These are phyloP conservation scores for Etheostoma spectabile DNA, from an alignment of 2,113 vertebrate genomes.

Conservation along the genomic window DNA sequence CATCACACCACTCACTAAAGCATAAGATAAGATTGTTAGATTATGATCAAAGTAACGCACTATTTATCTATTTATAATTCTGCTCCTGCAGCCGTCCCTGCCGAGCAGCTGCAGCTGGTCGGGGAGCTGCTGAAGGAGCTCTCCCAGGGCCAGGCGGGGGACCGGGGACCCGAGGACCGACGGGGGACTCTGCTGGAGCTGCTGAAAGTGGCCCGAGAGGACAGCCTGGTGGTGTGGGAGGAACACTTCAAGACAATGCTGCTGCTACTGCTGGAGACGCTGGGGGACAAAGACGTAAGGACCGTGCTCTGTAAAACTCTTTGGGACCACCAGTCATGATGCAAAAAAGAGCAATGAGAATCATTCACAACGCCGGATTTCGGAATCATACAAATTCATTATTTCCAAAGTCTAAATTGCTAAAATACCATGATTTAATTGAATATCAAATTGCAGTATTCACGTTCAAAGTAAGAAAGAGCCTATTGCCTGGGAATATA, in stretches of 20 bases:
- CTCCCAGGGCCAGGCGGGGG: constrained; percentile 86
- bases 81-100: constrained; percentile 65
- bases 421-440: too few relatives aligned
- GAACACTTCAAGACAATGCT: constrained; percentile 97
- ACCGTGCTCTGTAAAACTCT: background rate
- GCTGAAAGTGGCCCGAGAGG: constrained; percentile 92
- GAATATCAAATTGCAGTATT: too few relatives aligned
- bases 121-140: constrained; percentile 93
- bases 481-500: too few relatives aligned
- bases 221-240: constrained; percentile 91
- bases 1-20: too few relatives aligned
- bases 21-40: too few relatives aligned
- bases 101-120: constrained; percentile 91
- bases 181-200: constrained; percentile 92
- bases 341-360: too few relatives aligned
- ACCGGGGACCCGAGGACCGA: constrained; percentile 92
- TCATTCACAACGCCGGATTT: too few relatives aligned
- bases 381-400: too few relatives aligned
- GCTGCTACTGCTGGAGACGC: constrained; percentile 93
- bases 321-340: too few relatives aligned
- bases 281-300: constrained; percentile 93
- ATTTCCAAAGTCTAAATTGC: too few relatives aligned
- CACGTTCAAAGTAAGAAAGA: too few relatives aligned
- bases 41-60: background rate
- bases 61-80: too few relatives aligned